Evolutionary conservation across 2,888 invertebrate species (phyloP), one percentile per base, ranked within the genome.

Genomic region (Leptura quadrifasciata): DNA sequence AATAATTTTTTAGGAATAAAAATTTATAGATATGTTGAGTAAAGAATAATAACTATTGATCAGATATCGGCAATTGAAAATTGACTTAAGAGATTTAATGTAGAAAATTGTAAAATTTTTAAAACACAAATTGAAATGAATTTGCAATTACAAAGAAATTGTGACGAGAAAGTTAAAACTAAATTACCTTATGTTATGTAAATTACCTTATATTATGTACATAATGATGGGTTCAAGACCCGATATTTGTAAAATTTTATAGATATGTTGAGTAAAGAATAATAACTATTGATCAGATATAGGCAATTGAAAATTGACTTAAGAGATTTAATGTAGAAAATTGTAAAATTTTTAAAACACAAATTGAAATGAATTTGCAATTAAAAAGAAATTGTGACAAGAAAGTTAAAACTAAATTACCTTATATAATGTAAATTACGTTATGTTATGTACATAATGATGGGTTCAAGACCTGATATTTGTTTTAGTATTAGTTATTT

Each of bases 71-170:
- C 72, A n/a, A 74, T 74, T 18, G 39, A 74, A 18, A 73, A 61
- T 70, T 60, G 71, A 63, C 24, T 75, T 68, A 75, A 75, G n/a
- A 58, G 68, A 61, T 74, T 68, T 39, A 74, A 79, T 63, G 39
- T 76, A 47, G 67, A 72, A 21, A 57, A 76, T 18, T 69, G 60
- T 61, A 73, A 71, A 64, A n/a, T n/a, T 75, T 60, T 73, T 63
- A 68, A 71, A 68, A 79, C 68, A 47, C 76, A 75, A 27, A 76
- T 75, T 39, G 77, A 74, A 60, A 74, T 71, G 20, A 72, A 76
- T 67, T 76, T 72, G 27, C 72, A 60, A 69, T 73, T 75, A 67
- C 61, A 60, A 31, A 70, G 17, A 27, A n/a, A n/a, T n/a, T n/a
- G n/a, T n/a, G n/a, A n/a, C n/a, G n/a, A n/a, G n/a, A n/a, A n/a